Conservation (phyloP, 2,888 invertebrate genomes). For the Melanophora roralis region DNA sequence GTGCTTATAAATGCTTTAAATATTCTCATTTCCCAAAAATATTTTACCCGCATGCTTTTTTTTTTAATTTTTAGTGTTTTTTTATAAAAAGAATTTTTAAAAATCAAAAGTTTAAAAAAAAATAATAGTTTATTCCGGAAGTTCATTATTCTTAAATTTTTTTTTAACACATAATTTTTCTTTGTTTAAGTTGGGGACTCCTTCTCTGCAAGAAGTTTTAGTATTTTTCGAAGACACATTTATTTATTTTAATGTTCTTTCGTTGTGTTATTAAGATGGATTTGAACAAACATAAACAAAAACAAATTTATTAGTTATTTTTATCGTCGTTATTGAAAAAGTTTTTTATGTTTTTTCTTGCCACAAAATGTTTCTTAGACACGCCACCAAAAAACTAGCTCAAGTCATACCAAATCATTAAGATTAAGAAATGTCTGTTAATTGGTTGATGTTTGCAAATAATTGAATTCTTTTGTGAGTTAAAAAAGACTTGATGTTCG, state of each 20-base stretch:
- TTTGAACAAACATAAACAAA: background rate
- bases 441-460: background rate
- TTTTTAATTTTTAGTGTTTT: too few relatives aligned
- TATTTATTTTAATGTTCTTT: background rate
- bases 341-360: background rate
- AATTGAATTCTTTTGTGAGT: slow-evolving; percentile 16
- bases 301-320: slow-evolving; percentile 33
- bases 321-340: slow-evolving; percentile 35
- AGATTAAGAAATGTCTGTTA: background rate
- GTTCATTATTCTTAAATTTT: too few relatives aligned
- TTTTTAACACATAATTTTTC: too few relatives aligned
- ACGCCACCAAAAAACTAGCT: slow-evolving; percentile 11
- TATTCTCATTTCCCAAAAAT: too few relatives aligned
- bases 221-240: too few relatives aligned
- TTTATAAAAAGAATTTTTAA: too few relatives aligned
- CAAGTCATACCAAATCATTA: slow-evolving; percentile 20
- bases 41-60: too few relatives aligned
- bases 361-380: slow-evolving; percentile 12
- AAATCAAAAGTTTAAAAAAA: too few relatives aligned
- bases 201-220: too few relatives aligned
- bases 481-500: background rate
- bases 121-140: too few relatives aligned
- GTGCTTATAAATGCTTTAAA: too few relatives aligned
- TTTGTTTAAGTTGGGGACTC: background rate
- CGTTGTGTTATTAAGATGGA: background rate